Percentiles rank a stretch among this genome's conserved stretches.
Evolutionary conservation across 2,113 vertebrate genomes (phyloP).

Genomic region (Callithrix jacchus): DNA sequence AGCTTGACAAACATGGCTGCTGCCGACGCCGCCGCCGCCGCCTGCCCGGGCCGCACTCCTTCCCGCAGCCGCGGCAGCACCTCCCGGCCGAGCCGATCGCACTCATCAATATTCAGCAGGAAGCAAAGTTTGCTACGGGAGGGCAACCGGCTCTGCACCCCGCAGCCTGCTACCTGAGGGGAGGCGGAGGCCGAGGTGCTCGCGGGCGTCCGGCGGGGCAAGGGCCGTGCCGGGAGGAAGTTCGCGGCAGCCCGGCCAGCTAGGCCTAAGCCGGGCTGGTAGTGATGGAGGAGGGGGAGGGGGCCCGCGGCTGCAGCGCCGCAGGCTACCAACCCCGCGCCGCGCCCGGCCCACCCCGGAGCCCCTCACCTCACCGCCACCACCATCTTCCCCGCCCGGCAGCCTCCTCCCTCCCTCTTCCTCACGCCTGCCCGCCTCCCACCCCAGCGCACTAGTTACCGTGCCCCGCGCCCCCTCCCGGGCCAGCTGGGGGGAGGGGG

Average conservation of each 20-base stretch:
- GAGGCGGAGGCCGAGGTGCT: slow-evolving; percentile 56
- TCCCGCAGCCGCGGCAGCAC: slow-evolving; percentile 56
- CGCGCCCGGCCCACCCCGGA: slow-evolving; percentile 28
- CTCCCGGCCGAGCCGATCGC: slow-evolving; percentile 41
- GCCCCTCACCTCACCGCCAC: slow-evolving; percentile 73
- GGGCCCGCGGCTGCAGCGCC: slow-evolving; percentile 39
- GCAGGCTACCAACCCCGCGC: slow-evolving; percentile 47
- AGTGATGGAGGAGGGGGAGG: slow-evolving; percentile 69
- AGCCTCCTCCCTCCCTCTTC: slow-evolving; percentile 33
- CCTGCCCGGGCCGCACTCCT: slow-evolving; percentile 71
- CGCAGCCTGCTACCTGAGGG: slow-evolving; percentile 49
- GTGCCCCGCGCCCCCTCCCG: slow-evolving; percentile 78
- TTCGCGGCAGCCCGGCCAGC: slow-evolving; percentile 60
- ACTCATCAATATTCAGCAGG: slow-evolving; percentile 54
- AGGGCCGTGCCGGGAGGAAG: slow-evolving; percentile 73
- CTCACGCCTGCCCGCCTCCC: slow-evolving; percentile 65
- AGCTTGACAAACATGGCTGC: slow-evolving; percentile 82
- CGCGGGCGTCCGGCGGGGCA: slow-evolving; percentile 52
- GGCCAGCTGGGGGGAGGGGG: slow-evolving; percentile 74
- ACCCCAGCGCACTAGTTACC: slow-evolving; percentile 75
- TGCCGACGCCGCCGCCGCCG: slow-evolving; percentile 74
- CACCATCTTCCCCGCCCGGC: slow-evolving; percentile 73
- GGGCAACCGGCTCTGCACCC: slow-evolving; percentile 47
- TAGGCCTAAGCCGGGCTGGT: slow-evolving; percentile 74
- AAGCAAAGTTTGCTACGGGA: slow-evolving; percentile 70